These are phyloP conservation scores for Micropoecilia bifurca DNA, from an alignment of 2,797 vertebrate species.

Conservation along the genomic window DNA sequence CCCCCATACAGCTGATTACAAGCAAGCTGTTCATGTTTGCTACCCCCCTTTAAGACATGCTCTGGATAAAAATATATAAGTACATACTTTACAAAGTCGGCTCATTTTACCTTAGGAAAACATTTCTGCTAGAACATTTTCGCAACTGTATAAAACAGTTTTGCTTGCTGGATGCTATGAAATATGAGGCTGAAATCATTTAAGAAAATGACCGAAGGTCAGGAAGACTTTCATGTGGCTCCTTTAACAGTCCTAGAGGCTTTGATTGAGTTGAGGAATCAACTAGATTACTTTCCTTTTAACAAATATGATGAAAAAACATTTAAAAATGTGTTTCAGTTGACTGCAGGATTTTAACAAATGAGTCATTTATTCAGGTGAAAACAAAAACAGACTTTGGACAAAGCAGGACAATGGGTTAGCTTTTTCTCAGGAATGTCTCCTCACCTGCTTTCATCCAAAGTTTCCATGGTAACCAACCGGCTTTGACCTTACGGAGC, in stretches of 20 bases:
- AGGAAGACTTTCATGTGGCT: background rate
- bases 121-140: background rate
- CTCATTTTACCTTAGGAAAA: background rate
- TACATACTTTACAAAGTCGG: background rate
- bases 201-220: background rate
- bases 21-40: background rate
- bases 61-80: background rate
- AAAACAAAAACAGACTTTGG: background rate
- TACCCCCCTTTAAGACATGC: background rate
- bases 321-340: background rate
- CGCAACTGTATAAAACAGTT: background rate
- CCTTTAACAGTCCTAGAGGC: background rate
- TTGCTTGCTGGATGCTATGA: background rate
- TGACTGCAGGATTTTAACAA: background rate
- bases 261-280: background rate
- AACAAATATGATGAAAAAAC: background rate
- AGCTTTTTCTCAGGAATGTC: background rate
- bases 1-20: background rate
- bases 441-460: background rate
- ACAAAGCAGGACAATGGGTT: background rate
- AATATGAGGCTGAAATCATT: background rate
- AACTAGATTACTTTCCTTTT: background rate
- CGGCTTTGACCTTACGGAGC: no score
- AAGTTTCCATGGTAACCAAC: background rate
- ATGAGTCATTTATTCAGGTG: background rate